Conservation (phyloP, 2,888 invertebrate species). For the Stenodera caucasica region DNA sequence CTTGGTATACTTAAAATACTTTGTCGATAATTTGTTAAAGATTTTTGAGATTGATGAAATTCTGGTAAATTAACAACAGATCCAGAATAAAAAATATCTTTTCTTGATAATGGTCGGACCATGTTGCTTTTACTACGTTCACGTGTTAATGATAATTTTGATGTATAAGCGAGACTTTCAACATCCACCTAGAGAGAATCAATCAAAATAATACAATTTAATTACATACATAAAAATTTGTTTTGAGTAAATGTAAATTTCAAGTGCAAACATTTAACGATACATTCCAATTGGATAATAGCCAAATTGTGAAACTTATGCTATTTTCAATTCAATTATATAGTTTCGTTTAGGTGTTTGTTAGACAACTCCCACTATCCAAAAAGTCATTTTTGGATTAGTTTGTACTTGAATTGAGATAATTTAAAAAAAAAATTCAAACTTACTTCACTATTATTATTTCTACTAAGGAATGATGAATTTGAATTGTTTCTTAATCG, state of each 20-base stretch:
- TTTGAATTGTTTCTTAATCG: conserved; percentile 60
- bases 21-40: conserved; percentile 85
- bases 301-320: conserved; percentile 28
- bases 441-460: conserved; percentile 63
- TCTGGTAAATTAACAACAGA: conserved; percentile 92
- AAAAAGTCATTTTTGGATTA: too few species aligned
- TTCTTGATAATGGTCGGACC: conserved; percentile 87
- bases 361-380: too few species aligned
- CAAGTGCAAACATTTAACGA: conserved; percentile 20
- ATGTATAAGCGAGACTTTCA: conserved; percentile 70
- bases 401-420: background rate
- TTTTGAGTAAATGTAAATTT: conserved; percentile 13
- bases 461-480: conserved; percentile 62
- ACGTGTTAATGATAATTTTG: conserved; percentile 62
- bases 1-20: conserved; percentile 87
- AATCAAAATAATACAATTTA: background rate
- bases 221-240: background rate
- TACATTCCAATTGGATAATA: conserved; percentile 27
- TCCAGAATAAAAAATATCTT: conserved; percentile 97
- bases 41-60: conserved; percentile 90
- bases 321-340: conserved; percentile 21
- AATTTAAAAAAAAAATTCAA: background rate
- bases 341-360: conserved; percentile 26
- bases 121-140: conserved; percentile 67
- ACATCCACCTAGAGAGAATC: conserved; percentile 58